These are phyloP conservation scores for Pavo muticus DNA, from an alignment of 2,113 vertebrate genomes.

Conservation along the genomic window DNA sequence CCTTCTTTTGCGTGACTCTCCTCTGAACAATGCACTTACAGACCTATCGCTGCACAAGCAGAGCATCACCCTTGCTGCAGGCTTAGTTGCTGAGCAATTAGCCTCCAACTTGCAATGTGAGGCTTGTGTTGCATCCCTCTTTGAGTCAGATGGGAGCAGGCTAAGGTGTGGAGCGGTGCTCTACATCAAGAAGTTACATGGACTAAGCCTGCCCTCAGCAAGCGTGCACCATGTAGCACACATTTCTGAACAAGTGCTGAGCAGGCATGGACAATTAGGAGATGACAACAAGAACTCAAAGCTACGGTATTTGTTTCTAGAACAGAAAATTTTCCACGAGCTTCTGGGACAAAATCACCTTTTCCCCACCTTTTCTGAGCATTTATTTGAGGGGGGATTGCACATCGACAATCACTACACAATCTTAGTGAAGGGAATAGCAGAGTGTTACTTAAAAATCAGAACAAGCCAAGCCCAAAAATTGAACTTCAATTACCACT, in stretches of 20 bases:
- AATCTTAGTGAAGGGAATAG: slow-evolving; percentile 59
- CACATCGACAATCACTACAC: slow-evolving; percentile 65
- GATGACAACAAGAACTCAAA: background rate
- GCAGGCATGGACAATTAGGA: background rate
- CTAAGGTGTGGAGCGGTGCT: slow-evolving; percentile 32
- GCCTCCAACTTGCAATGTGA: slow-evolving; percentile 47
- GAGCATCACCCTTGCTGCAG: background rate
- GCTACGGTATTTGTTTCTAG: slow-evolving; percentile 18
- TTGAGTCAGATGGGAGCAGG: slow-evolving; percentile 30
- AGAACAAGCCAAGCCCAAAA: background rate
- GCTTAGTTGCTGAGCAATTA: slow-evolving; percentile 39
- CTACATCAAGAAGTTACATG: slow-evolving; percentile 56
- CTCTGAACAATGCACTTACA: slow-evolving; percentile 23
- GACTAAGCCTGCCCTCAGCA: slow-evolving; percentile 49
- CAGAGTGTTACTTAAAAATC: slow-evolving; percentile 38
- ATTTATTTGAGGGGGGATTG: slow-evolving; percentile 54
- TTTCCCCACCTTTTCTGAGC: slow-evolving; percentile 58
- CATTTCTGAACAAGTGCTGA: slow-evolving; percentile 50
- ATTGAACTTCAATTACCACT: background rate
- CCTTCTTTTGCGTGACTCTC: background rate
- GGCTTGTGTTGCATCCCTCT: slow-evolving; percentile 64
- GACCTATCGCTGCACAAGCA: background rate
- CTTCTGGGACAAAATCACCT: slow-evolving; percentile 53
- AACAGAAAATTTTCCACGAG: slow-evolving; percentile 58
- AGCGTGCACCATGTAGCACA: slow-evolving; percentile 9